Conservation (phyloP, 1,140 invertebrate species). For the Idris sp. region DNA sequence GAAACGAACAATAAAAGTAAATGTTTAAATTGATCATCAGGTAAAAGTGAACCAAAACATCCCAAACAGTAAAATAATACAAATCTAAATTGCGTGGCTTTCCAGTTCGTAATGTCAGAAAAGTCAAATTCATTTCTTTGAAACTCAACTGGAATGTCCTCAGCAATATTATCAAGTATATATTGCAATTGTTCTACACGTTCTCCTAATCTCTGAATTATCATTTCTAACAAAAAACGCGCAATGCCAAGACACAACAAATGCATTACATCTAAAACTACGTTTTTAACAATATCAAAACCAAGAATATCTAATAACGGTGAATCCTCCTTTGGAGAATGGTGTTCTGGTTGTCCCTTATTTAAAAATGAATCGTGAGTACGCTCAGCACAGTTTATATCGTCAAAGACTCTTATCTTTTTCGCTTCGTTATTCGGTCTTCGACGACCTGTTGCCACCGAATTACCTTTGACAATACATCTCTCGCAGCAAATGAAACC, state of each 20-base stretch:
- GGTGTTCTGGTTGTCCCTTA: conserved; percentile 5
- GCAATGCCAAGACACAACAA: no score
- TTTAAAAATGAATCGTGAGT: conserved; percentile 11
- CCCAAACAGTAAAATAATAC: not conserved
- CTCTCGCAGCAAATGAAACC: no score
- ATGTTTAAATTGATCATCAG: conserved; percentile 12
- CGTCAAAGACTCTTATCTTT: conserved; percentile 6
- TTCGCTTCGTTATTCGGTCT: not conserved
- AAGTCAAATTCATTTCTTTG: conserved; percentile 28
- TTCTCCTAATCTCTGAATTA: not conserved
- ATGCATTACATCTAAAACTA: no score
- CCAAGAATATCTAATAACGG: conserved; percentile 7
- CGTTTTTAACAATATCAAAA: no score
- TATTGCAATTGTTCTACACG: conserved; percentile 5
- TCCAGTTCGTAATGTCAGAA: conserved; percentile 17
- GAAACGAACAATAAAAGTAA: conserved; percentile 22
- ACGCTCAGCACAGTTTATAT: conserved; percentile 7
- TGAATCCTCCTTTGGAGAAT: conserved; percentile 7
- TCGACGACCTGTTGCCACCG: not conserved
- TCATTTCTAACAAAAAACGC: not conserved
- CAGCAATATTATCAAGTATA: conserved; percentile 6
- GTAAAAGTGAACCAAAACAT: not conserved
- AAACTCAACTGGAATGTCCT: conserved; percentile 20
- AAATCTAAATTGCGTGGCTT: conserved; percentile 28
- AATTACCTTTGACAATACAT: no score